Evolutionary conservation across 2,797 vertebrate species (phyloP).

Genomic region (Acanthopagrus latus): DNA sequence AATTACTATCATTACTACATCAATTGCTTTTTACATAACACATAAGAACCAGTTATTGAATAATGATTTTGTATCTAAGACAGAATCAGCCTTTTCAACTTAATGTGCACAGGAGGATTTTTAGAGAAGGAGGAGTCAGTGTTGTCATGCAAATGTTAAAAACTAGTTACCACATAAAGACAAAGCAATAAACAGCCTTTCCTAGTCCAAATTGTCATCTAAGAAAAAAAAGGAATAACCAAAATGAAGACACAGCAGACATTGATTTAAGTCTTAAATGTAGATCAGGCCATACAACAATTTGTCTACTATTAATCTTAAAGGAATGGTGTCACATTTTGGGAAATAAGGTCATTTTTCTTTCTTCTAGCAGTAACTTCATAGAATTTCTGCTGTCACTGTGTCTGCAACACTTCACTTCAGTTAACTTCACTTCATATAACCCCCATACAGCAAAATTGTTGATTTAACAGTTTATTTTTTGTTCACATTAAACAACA

Average conservation of each 20-base stretch:
- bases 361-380: background rate
- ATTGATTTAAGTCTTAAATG: background rate
- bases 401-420: too few relatives aligned
- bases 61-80: background rate
- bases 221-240: background rate
- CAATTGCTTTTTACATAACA: background rate
- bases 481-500: too few relatives aligned
- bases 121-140: background rate
- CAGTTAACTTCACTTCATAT: too few relatives aligned
- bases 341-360: background rate
- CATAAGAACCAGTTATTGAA: background rate
- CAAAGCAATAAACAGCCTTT: conserved; percentile 1
- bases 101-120: conserved; percentile 7
- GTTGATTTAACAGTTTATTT: too few relatives aligned
- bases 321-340: background rate
- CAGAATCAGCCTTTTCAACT: background rate
- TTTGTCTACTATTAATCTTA: background rate
- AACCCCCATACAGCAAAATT: too few relatives aligned
- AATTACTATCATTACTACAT: background rate
- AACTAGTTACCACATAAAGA: background rate
- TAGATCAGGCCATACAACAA: background rate
- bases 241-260: background rate
- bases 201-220: background rate
- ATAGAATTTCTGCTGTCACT: too few relatives aligned
- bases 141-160: conserved; percentile 3